A percentile compares a stretch with the other conserved stretches of the same genome.
Evolutionary conservation across 2,113 vertebrate genomes (phyloP).

Genomic region (Brachionichthys hirsutus): DNA sequence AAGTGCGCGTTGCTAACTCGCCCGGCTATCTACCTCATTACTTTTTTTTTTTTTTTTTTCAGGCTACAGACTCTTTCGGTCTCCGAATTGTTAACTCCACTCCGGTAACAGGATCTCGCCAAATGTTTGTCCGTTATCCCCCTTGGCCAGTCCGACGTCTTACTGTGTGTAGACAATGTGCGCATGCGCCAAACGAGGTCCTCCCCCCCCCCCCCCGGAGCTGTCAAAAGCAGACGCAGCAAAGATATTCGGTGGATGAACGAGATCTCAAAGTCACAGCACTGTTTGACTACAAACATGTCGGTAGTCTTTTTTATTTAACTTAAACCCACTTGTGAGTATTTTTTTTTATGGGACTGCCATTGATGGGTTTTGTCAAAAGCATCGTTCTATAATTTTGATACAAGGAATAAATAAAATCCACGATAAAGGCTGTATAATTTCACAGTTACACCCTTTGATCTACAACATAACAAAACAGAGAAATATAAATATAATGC

Average conservation of each 20-base stretch:
- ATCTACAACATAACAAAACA: too few species aligned
- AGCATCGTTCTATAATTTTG: too few species aligned
- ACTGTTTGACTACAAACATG: background rate
- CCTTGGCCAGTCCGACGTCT: slow-evolving; percentile 37
- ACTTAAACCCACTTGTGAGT: too few species aligned
- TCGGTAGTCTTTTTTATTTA: too few species aligned
- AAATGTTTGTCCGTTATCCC: slow-evolving; percentile 48
- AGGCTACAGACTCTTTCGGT: slow-evolving; percentile 20
- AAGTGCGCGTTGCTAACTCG: slow-evolving; percentile 3
- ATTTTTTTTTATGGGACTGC: too few species aligned
- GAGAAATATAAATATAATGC: too few species aligned
- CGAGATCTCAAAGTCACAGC: background rate
- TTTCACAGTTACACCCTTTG: too few species aligned
- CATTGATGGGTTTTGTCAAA: too few species aligned
- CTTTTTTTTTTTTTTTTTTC: slow-evolving; percentile 68
- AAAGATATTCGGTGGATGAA: slow-evolving; percentile 34
- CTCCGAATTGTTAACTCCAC: slow-evolving; percentile 6
- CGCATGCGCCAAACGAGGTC: slow-evolving; percentile 53
- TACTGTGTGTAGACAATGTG: background rate
- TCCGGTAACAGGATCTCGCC: slow-evolving; percentile 12
- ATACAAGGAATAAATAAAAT: too few species aligned
- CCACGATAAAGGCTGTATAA: too few species aligned
- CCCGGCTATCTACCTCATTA: slow-evolving; percentile 66
- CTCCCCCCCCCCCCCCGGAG: too few species aligned
- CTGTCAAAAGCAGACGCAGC: slow-evolving; percentile 31